A percentile compares a stretch with the other conserved stretches of the same genome.
Conservation (phyloP, 2,888 invertebrate genomes). For the Harpagoxenus sublaevis region DNA sequence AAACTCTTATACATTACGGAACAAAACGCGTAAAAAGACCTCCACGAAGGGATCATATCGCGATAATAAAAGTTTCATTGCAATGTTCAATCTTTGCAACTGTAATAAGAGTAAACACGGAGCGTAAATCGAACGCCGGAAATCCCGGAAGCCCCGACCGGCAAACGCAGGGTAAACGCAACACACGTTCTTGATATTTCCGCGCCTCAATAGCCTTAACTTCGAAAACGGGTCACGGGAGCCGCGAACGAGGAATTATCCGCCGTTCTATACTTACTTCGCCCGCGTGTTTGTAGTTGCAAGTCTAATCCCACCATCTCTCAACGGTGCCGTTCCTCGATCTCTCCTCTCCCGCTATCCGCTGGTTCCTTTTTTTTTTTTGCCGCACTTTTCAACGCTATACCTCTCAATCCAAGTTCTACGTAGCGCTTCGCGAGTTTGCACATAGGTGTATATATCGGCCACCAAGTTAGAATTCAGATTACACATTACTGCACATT, state of each 20-base stretch:
- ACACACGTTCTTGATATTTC: slow-evolving; percentile 47
- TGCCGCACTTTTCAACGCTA: background rate
- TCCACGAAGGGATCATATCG: slow-evolving; percentile 2
- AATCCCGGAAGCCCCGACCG: slow-evolving; percentile 3
- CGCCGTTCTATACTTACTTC: slow-evolving; percentile 65
- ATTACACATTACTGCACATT: slow-evolving; percentile 34
- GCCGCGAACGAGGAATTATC: slow-evolving; percentile 70
- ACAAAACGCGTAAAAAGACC: slow-evolving; percentile 8
- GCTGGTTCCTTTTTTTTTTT: background rate
- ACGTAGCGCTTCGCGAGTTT: slow-evolving; percentile 28
- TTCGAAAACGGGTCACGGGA: slow-evolving; percentile 64
- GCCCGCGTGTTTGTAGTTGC: slow-evolving; percentile 54
- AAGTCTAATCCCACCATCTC: slow-evolving; percentile 52
- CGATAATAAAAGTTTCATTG: slow-evolving; percentile 43
- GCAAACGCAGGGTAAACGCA: slow-evolving; percentile 25
- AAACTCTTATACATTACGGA: slow-evolving; percentile 25
- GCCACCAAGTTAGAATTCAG: slow-evolving; percentile 32
- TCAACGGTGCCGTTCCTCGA: slow-evolving; percentile 18
- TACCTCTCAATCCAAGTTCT: slow-evolving; percentile 22
- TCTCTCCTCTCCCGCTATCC: slow-evolving; percentile 36
- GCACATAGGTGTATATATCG: background rate
- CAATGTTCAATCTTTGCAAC: slow-evolving; percentile 37
- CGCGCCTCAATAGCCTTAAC: slow-evolving; percentile 64
- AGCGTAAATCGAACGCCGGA: slow-evolving; percentile 40
- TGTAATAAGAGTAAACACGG: slow-evolving; percentile 44